Evolutionary conservation across 2,113 vertebrate genomes (phyloP).

Genomic region (Aythya baeri): DNA sequence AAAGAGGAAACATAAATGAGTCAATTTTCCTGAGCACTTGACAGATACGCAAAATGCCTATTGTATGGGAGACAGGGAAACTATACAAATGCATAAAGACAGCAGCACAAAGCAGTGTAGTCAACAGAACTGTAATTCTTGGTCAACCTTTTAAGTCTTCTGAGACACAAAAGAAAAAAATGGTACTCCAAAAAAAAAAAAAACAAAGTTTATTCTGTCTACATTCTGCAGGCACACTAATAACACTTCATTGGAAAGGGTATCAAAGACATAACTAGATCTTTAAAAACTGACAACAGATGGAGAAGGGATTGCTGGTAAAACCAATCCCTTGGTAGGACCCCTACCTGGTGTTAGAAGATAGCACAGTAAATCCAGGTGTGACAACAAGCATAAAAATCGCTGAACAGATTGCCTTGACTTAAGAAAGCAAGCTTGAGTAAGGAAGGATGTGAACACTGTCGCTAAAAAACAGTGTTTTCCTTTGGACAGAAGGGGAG

Average conservation of each 20-base stretch:
- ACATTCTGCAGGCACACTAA: neutral
- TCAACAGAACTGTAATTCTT: neutral
- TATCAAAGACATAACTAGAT: neutral
- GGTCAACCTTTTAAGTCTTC: neutral
- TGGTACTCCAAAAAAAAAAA: neutral
- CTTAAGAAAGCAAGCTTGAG: neutral
- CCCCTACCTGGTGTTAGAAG: neutral
- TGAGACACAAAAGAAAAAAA: neutral
- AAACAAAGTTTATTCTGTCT: neutral
- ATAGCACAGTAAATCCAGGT: neutral
- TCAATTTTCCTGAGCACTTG: conserved; percentile 27
- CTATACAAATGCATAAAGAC: neutral
- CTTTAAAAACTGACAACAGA: neutral
- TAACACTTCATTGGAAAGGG: neutral
- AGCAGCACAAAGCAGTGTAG: neutral
- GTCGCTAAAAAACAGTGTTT: neutral
- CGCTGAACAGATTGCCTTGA: neutral
- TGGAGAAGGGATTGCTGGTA: neutral
- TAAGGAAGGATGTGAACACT: neutral
- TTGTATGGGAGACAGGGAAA: neutral
- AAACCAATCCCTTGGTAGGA: neutral
- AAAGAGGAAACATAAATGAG: conserved; percentile 28
- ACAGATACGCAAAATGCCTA: neutral
- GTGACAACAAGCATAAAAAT: neutral
- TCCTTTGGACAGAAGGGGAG: neutral